Evolutionary conservation across 2,797 vertebrate genomes (phyloP), one percentile per base, ranked within the genome.

Genomic region (Amblyopsis hoosieri): DNA sequence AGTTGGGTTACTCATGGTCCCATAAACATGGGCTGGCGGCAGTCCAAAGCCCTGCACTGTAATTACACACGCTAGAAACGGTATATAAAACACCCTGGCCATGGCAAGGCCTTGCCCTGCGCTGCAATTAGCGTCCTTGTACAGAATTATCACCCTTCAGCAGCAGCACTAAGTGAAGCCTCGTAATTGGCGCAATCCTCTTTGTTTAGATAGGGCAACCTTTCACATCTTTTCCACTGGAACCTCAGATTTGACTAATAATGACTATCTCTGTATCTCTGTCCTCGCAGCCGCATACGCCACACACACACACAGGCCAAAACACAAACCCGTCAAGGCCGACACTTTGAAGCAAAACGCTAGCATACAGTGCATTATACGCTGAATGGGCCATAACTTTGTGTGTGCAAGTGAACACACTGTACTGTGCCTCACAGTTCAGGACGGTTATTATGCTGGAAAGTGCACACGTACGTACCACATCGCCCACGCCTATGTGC

Each of bases 31-130:
- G 74, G 77, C 86, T 91, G 89, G 89, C 84, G 17, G 72, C 37
- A 0, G n/a, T 72, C 89, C 89, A 81, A 76, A 60, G 67, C 73
- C 29, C 80, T 70, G 78, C 71, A 69, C 88, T 90, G 86, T 87
- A 89, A 89, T 88, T 90, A 88, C 79, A 85, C 81, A 84, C 69
- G 71, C 72, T 83, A 69, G 83, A 89, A 89, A 90, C 84, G 71
- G 84, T 82, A 83, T 87, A 76, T 84, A 85, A 89, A 87, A 82
- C 79, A 76, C 56, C 78, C 75, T 75, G 87, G 49, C 79, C 59
- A 69, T 61, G 14, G 64, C 78, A 79, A 78, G 80, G 76, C 75
- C 68, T 4, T 66, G 79, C 75, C 72, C 81, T 33, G 57, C 6
- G 17, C 81, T 79, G 79, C 82, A 87, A 87, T 92, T 90, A 90